Conservation (phyloP, 2,797 vertebrate species). For the Urocyon cinereoargenteus region DNA sequence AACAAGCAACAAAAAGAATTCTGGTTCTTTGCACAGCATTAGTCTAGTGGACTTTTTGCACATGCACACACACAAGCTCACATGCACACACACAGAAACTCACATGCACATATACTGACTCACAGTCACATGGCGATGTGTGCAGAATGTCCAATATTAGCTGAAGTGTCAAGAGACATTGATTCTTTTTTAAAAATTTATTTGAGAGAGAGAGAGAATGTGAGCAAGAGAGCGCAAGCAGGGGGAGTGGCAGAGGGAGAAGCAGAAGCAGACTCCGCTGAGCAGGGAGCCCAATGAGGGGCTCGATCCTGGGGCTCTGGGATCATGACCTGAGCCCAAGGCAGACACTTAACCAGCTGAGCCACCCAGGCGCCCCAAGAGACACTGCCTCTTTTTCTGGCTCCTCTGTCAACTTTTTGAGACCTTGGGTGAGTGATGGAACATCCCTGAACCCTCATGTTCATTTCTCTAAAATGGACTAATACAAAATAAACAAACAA, state of each 20-base stretch:
- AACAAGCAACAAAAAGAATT: constrained; percentile 28
- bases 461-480: constrained; percentile 17
- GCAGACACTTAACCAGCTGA: too few species aligned
- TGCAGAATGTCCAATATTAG: background rate
- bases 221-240: too few species aligned
- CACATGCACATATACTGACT: background rate
- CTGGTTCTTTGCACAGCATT: background rate
- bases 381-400: background rate
- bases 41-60: background rate
- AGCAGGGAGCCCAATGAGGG: too few species aligned
- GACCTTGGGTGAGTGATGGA: background rate
- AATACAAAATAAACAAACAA: too few species aligned
- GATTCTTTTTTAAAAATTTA: too few species aligned
- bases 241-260: too few species aligned
- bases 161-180: background rate
- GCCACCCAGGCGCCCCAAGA: too few species aligned
- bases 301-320: too few species aligned
- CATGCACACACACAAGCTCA: background rate
- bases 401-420: background rate
- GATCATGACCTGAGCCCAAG: too few species aligned
- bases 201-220: too few species aligned
- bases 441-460: background rate
- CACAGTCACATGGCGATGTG: background rate
- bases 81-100: too few species aligned
- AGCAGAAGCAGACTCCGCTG: too few species aligned